Percentiles rank a stretch among this genome's conserved stretches.
phyloP scores from a whole-genome alignment of 2,113 vertebrate genomes.

The Raja brachyura region DNA sequence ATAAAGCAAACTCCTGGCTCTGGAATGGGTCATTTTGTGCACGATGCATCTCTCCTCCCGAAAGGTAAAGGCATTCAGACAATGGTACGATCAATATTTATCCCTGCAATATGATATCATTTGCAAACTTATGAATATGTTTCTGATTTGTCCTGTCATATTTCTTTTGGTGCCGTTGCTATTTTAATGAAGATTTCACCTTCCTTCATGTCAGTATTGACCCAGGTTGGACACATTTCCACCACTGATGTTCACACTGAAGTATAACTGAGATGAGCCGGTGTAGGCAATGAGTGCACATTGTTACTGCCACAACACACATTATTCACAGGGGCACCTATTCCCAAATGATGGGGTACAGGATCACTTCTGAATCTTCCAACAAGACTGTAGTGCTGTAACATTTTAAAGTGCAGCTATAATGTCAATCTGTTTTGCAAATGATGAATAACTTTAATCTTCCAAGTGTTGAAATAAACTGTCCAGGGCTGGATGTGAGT shows the following conservation, averaged over 20 bases:
- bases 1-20: not conserved
- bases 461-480: not conserved
- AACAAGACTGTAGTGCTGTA: not conserved
- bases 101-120: not conserved
- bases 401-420: not conserved
- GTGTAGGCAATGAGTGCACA: too few species aligned
- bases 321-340: too few species aligned
- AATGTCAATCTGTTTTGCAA: not conserved
- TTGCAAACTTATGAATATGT: too few species aligned
- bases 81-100: too few species aligned
- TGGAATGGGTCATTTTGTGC: not conserved
- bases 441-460: not conserved
- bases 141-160: not conserved
- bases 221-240: not conserved
- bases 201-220: not conserved
- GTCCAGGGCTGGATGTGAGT: not conserved
- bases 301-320: not conserved
- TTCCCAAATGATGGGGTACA: not conserved
- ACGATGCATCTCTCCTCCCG: not conserved
- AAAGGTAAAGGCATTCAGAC: not conserved
- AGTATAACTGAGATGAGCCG: not conserved
- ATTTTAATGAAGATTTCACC: not conserved
- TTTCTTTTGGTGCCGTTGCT: not conserved
- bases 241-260: not conserved
- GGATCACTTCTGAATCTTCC: not conserved